Evolutionary conservation across 2,797 vertebrate genomes (phyloP), one percentile per base, ranked within the genome.

Genomic region (Sebastolobus altivelis): DNA sequence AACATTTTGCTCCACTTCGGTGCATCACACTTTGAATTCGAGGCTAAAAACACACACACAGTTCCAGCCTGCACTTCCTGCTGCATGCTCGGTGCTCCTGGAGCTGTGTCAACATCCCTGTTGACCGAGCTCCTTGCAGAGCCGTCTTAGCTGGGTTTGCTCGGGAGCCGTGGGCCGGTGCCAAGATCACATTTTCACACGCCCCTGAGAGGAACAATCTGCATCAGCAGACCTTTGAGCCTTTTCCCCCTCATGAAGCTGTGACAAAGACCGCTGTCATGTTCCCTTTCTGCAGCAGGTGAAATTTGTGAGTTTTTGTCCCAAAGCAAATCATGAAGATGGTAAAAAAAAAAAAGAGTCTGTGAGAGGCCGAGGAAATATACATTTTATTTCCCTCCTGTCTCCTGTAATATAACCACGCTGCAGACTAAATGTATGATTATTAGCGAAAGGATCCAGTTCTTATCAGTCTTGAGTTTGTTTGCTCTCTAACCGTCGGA

Each of bases 151-250:
- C 62, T 0, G 38, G 68, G 65, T 84, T 93, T 87, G 83, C 77
- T 80, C 73, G 43, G 74, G 68, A 72, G 56, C 35, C 54, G 65
- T 77, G 63, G 38, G 71, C 60, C 72, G 31, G 62, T 65, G 94
- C 94, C 94, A 92, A 89, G 79, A 84, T 72, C 59, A 74, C 87
- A 86, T 93, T 95, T 94, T 93, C 91, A 92, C 89, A 93, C 83
- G 85, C 18, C 83, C 90, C 85, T 14, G 84, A 77, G 84, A 87
- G 79, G 76, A 84, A 56, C 77, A n/a, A 65, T 86, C 82, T 79
- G 77, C 89, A 81, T 79, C 82, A 86, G 87, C 88, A 82, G 80
- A 83, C 87, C 81, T 77, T 68, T 78, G 61, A 81, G 77, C 58
- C 71, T 54, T 2, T 80, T 81, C 59, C 54, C 75, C 79, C 38